Base-by-base conservation (phyloP, 37 sponge, comb jelly and placozoan species). In the Corticium candelabrum region DNA sequence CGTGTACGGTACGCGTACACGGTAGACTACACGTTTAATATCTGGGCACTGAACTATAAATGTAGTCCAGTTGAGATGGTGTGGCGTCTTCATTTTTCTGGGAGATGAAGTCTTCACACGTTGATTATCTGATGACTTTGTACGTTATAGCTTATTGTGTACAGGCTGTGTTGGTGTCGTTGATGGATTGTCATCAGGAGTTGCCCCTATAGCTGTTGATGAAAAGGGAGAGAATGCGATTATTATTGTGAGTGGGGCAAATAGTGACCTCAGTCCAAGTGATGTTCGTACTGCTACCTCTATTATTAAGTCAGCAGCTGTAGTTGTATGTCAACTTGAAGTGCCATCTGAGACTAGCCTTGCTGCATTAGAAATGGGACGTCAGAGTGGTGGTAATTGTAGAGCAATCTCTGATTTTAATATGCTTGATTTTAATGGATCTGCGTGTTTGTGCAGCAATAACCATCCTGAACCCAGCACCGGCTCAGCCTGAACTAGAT, bases 241-340 rank as follows among this genome's bases (percentile, higher is more conserved):
- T 40, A 90, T 94, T 34, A 92, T 98, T 30, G 96, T 92, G 37
- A 75, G 82, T 41, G 99, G 99, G 57, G 99, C 99, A 38, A 98
- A 98, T 35, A 67, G 41, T 34, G 35, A 40, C 5, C 84, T 98
- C 7, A 71, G 41, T 0, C 68, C 73, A 1, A 85, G 56, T 27
- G 99, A 91, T 68, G 85, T 98, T 5, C 35, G 34, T 31, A 7
- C 40, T 35, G 90, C 93, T 1, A 76, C 67, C 7, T 56, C 78
- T 1, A 41, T 98, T 62, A 84, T 98, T 3, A 41, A 76, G 4
- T 29, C 69, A 1, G 88, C 96, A 72, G 83, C 73, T 38, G 96
- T 98, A 27, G 67, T 98, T 35, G 81, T 94, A 21, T 94, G 96
- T 68, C 99, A 98, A 69, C 68, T 94, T 67, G 99, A 98, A 76